Evolutionary conservation across 2,113 vertebrate species (phyloP).

Genomic region (Otus sunia): DNA sequence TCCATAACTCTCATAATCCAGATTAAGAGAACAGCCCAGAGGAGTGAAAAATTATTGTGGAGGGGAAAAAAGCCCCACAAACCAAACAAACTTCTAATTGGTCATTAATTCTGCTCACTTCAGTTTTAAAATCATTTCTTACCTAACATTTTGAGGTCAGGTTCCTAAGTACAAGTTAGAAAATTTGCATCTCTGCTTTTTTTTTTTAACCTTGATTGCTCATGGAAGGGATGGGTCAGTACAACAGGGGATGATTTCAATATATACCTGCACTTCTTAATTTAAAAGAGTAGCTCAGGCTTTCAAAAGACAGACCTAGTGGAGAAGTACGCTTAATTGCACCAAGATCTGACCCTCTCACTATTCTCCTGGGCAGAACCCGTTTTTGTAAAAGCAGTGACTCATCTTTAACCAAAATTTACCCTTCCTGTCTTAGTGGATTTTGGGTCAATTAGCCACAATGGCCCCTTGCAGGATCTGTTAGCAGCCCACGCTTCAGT

Average conservation of each 20-base stretch:
- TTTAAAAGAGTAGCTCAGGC: not conserved
- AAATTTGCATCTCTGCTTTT: not conserved
- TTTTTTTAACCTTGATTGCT: not conserved
- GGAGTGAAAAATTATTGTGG: not conserved
- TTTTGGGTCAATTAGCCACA: not conserved
- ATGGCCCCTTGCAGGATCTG: not conserved
- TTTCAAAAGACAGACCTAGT: not conserved
- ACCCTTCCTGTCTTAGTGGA: not conserved
- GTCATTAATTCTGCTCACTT: not conserved
- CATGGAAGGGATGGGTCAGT: not conserved
- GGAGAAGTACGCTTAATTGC: not conserved
- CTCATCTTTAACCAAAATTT: not conserved
- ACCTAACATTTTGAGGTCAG: not conserved
- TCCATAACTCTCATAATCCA: not conserved
- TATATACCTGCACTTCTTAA: not conserved
- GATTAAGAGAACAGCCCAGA: not conserved
- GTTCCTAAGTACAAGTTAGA: not conserved
- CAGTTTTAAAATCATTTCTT: not conserved
- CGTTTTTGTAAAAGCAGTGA: not conserved
- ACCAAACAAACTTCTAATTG: not conserved
- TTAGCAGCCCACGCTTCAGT: not conserved
- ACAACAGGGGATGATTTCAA: not conserved
- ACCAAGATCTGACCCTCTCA: fast-evolving
- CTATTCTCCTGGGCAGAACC: not conserved
- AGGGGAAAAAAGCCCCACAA: no score